Conservation (phyloP, 2,888 invertebrate species). For the Tetropium fuscum region DNA sequence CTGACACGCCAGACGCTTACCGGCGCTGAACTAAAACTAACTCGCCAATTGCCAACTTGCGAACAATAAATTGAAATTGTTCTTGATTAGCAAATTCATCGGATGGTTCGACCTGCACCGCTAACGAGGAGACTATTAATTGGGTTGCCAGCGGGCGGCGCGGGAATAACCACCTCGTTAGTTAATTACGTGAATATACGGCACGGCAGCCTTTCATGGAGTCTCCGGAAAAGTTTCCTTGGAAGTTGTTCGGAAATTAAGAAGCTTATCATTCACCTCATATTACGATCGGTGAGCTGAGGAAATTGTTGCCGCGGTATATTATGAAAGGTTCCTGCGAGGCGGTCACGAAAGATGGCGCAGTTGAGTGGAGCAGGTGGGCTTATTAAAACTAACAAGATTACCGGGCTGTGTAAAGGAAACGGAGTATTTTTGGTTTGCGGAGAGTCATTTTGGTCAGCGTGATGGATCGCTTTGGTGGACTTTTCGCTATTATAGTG, state of each 20-base stretch:
- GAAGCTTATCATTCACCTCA: conserved; percentile 44
- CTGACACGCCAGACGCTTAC: too few relatives aligned
- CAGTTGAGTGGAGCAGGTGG: background rate
- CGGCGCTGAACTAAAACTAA: too few relatives aligned
- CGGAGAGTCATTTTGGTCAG: too few relatives aligned
- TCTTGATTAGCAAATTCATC: conserved; percentile 50
- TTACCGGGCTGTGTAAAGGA: too few relatives aligned
- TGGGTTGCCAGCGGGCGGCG: conserved; percentile 36
- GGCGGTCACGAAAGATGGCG: background rate
- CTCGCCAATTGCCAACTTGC: too few relatives aligned
- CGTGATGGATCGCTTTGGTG: too few relatives aligned
- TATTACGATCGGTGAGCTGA: conserved; percentile 34
- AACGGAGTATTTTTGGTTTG: too few relatives aligned
- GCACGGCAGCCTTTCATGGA: conserved; percentile 38
- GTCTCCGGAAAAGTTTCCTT: conserved; percentile 36
- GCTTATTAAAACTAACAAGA: background rate
- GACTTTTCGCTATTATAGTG: too few relatives aligned
- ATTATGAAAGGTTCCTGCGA: background rate
- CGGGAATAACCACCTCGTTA: conserved; percentile 44
- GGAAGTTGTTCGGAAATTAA: conserved; percentile 44
- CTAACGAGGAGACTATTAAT: conserved; percentile 53
- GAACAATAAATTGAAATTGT: conserved; percentile 47
- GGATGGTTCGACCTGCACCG: conserved; percentile 47
- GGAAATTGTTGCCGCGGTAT: conserved; percentile 33
- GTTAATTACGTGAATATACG: conserved; percentile 46